Evolutionary conservation across 2,888 invertebrate genomes (phyloP).

Genomic region (Aporophyla lueneburgensis): DNA sequence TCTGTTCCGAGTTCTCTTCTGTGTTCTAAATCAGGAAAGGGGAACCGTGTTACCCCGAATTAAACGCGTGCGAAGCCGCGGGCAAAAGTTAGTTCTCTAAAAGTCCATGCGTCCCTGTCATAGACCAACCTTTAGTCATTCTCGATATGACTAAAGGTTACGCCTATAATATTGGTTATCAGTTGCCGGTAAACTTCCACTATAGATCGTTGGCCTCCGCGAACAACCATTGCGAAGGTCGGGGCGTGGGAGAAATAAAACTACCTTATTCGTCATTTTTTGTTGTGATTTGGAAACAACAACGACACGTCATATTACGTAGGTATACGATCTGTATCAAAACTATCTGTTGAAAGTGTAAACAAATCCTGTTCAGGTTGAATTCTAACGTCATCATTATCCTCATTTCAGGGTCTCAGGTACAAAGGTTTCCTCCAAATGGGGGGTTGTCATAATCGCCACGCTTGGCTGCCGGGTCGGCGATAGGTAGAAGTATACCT

Average conservation of each 20-base stretch:
- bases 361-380: not conserved
- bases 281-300: conserved; percentile 25
- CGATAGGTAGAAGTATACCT: too few species aligned
- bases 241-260: conserved; percentile 43
- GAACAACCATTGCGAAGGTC: conserved; percentile 32
- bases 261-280: conserved; percentile 25
- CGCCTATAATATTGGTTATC: conserved; percentile 31
- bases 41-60: too few species aligned
- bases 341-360: not conserved
- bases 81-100: too few species aligned
- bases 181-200: conserved; percentile 44
- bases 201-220: conserved; percentile 56
- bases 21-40: too few species aligned
- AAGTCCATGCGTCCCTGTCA: too few species aligned
- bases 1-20: too few species aligned
- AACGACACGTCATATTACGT: not conserved
- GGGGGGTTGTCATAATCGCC: too few species aligned
- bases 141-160: not conserved
- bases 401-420: too few species aligned
- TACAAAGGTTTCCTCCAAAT: too few species aligned
- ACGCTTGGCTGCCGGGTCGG: too few species aligned
- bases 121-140: not conserved
- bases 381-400: too few species aligned
- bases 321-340: not conserved
- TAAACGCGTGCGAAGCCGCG: too few species aligned